phyloP scores from a whole-genome alignment of 2,113 vertebrate species.

The Otocyon megalotis region DNA sequence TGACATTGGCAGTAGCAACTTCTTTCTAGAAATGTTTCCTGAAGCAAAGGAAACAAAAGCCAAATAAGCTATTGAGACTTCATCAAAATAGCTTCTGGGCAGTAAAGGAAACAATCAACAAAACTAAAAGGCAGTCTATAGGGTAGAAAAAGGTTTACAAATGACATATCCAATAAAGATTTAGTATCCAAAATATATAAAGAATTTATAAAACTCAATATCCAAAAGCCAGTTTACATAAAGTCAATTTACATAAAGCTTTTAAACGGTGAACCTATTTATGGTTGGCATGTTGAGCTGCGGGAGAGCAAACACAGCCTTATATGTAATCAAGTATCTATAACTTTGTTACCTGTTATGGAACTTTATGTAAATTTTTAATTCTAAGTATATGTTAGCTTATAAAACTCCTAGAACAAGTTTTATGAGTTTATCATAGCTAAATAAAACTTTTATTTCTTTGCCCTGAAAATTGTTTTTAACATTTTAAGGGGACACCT shows the following conservation, averaged over 20 bases:
- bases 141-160: too few species aligned
- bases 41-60: too few species aligned
- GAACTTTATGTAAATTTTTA: conserved; percentile 8
- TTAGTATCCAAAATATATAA: too few species aligned
- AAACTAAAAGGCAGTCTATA: too few species aligned
- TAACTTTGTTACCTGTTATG: neutral
- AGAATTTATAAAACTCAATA: too few species aligned
- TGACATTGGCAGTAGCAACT: too few species aligned
- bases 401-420: neutral
- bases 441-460: neutral
- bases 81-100: too few species aligned
- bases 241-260: neutral
- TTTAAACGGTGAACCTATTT: neutral
- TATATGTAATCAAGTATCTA: neutral
- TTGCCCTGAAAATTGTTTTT: conserved; percentile 24
- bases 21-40: too few species aligned
- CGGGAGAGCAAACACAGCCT: neutral
- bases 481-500: neutral
- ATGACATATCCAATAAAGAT: too few species aligned
- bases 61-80: too few species aligned
- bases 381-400: neutral
- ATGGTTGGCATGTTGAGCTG: neutral
- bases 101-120: too few species aligned
- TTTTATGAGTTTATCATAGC: neutral
- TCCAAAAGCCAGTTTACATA: too few species aligned